Base-by-base conservation (phyloP, 2,888 invertebrate species). In the Osmoderma eremita region DNA sequence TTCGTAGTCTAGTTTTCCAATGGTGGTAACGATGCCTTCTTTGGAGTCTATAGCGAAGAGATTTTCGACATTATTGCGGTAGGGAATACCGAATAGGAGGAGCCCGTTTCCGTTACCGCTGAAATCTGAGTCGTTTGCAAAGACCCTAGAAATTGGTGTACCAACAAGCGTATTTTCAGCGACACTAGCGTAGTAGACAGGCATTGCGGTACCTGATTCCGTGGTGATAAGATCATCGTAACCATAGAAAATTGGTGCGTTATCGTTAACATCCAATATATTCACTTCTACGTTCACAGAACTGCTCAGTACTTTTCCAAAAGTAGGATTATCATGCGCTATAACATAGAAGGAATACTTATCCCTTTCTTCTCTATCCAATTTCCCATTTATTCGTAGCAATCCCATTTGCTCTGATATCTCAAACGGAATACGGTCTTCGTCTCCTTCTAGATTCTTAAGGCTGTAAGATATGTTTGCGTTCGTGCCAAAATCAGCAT, bases 21-120 rank as follows among this genome's bases (percentile, higher is more conserved):
- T 87, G 0, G 93, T 93, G 5, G 91, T 91, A 0, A 95, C 87
- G 0, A 90, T 85, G 8, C 95, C 95, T 76, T 94, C 93, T 75
- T 94, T 91, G 0, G 93, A 93, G 78, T 95, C 94, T 58, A 95
- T 91, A 17, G 90, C 85, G 77, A 95, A 94, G 48, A 90, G 80
- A 75, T 86, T 87, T 0, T 87, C 82, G 41, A 87, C 85, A 75
- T 88, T 86, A 70, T 87, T 89, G 70, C 85, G 85, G 68, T 90
- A 88, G 0, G 89, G 87, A 49, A 94, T 84, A 73, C 91, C 91
- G 72, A 91, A 95, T 0, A 94, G 82, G 1, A 95, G 88, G 48
- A 94, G 81, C 0, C 94, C 94, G 76, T 95, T 95, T n/a, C 94
- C 94, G 76, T 94, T 94, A 1, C 92, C 92, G 48, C 88, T 82